Evolutionary conservation across 2,113 vertebrate species (phyloP).

Genomic region (Larimichthys crocea): DNA sequence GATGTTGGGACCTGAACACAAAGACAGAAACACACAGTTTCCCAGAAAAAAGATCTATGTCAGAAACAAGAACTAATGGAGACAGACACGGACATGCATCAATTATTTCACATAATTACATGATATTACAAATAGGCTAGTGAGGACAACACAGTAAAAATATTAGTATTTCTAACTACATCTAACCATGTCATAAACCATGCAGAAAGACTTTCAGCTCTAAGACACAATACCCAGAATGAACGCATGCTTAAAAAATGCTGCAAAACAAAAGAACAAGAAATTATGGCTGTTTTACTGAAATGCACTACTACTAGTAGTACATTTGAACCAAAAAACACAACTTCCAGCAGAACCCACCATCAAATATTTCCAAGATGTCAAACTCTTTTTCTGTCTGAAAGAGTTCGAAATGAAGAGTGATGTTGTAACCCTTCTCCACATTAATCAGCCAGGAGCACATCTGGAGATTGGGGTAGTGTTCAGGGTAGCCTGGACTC

Average conservation of each 20-base stretch:
- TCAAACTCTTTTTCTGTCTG: conserved; percentile 99
- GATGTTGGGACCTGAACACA: conserved; percentile 90
- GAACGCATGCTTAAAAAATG: background rate
- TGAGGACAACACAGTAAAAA: background rate
- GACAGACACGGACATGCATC: background rate
- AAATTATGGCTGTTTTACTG: background rate
- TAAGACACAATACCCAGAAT: background rate
- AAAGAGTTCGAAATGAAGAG: conserved; percentile 96
- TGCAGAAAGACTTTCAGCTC: background rate
- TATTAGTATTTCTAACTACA: background rate
- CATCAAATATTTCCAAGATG: conserved; percentile 98
- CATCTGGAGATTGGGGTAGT: conserved; percentile 98
- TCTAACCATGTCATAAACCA: background rate
- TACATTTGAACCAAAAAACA: background rate
- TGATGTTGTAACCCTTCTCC: conserved; percentile 98
- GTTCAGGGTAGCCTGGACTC: conserved; percentile 96
- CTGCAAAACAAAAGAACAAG: background rate
- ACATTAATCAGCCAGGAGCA: conserved; percentile 97
- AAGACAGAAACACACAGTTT: background rate
- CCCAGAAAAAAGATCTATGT: background rate
- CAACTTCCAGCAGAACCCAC: conserved; percentile 72
- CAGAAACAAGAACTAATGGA: background rate
- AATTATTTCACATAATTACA: background rate
- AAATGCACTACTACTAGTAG: background rate
- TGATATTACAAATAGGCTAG: background rate